These are phyloP conservation scores for Coelopa frigida DNA, from an alignment of 1,140 invertebrate genomes.

Conservation along the genomic window DNA sequence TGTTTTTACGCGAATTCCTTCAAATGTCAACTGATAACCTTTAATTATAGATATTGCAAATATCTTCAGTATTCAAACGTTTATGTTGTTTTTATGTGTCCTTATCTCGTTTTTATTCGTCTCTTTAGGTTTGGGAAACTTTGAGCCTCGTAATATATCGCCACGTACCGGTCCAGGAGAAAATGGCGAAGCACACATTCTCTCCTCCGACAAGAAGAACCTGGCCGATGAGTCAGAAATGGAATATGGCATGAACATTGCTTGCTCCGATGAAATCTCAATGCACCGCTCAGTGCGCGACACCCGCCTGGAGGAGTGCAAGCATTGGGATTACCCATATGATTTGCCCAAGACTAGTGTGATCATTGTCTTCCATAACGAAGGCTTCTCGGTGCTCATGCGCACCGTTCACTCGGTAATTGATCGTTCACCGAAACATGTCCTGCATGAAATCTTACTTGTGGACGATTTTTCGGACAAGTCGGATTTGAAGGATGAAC, in stretches of 20 bases:
- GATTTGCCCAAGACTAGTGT: slow-evolving; percentile 86
- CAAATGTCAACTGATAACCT: neutral
- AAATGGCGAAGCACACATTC: slow-evolving; percentile 50
- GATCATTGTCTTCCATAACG: slow-evolving; percentile 98
- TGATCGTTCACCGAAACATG: slow-evolving; percentile 80
- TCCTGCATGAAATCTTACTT: slow-evolving; percentile 92
- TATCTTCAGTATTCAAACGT: neutral
- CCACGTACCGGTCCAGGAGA: slow-evolving; percentile 73
- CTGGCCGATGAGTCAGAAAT: slow-evolving; percentile 63
- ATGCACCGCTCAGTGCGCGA: slow-evolving; percentile 75
- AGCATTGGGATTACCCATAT: slow-evolving; percentile 92
- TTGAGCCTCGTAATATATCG: slow-evolving; percentile 58
- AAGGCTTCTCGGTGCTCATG: slow-evolving; percentile 91
- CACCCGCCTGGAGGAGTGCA: slow-evolving; percentile 82
- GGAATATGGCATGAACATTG: slow-evolving; percentile 96
- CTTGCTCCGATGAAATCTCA: slow-evolving; percentile 89
- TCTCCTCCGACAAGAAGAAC: slow-evolving; percentile 54
- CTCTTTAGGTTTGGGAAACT: slow-evolving; percentile 51
- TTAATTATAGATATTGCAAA: neutral
- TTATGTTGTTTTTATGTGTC: slow-evolving; percentile 1
- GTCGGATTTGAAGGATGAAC: slow-evolving; percentile 78
- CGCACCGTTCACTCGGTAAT: slow-evolving; percentile 96
- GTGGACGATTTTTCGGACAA: slow-evolving; percentile 98
- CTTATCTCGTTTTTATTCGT: neutral
- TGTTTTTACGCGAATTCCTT: slow-evolving; percentile 16